These are phyloP conservation scores for Cinclus mexicanus DNA, from an alignment of 2,113 vertebrate species.

Conservation along the genomic window DNA sequence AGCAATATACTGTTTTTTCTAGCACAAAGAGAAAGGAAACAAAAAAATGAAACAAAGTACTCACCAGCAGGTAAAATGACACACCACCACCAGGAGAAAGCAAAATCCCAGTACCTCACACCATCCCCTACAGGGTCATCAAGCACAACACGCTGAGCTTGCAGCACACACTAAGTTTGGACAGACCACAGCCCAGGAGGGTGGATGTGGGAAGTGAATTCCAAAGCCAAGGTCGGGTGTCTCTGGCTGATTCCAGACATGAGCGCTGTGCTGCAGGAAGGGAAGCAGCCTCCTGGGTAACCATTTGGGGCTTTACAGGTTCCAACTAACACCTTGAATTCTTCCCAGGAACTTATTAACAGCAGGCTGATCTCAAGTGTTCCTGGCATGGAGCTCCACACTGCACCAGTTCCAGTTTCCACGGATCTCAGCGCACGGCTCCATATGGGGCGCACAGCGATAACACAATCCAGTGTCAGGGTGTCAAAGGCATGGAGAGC, in stretches of 20 bases:
- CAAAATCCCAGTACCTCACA: not conserved
- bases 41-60: not conserved
- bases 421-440: not conserved
- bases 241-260: not conserved
- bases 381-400: slow-evolving; percentile 20
- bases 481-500: slow-evolving; percentile 21
- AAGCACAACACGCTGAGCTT: not conserved
- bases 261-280: not conserved
- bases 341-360: slow-evolving; percentile 29
- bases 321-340: slow-evolving; percentile 33
- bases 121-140: not conserved
- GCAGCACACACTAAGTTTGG: not conserved
- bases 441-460: fast-evolving
- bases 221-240: not conserved
- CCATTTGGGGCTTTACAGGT: not conserved
- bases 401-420: slow-evolving; percentile 34
- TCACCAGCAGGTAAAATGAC: not conserved
- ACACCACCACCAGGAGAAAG: not conserved
- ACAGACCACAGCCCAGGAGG: not conserved
- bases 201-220: not conserved
- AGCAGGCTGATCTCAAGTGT: not conserved
- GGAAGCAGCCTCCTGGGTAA: slow-evolving; percentile 8
- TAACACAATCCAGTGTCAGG: not conserved
- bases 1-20: not conserved
- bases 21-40: not conserved